phyloP scores from a whole-genome alignment of 2,797 vertebrate species.

The Lacerta agilis region DNA sequence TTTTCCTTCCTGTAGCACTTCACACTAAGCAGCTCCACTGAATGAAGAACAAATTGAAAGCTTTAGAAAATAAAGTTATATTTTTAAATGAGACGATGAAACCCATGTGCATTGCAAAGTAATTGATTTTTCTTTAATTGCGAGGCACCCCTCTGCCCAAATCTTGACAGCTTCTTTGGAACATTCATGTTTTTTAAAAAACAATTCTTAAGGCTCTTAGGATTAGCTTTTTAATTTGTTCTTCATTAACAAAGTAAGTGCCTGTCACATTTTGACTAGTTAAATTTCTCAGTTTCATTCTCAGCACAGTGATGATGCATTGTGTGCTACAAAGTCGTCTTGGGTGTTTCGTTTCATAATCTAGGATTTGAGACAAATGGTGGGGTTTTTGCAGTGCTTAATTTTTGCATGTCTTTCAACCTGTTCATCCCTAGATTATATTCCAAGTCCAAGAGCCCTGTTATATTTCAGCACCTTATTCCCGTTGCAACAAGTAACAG shows the following conservation, averaged over 20 bases:
- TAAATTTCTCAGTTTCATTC: conserved; percentile 50
- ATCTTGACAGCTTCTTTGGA: conserved; percentile 1
- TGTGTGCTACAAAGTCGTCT: conserved; percentile 12
- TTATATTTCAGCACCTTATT: background rate
- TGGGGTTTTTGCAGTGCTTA: background rate
- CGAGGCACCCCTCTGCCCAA: conserved; percentile 13
- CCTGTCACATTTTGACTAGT: conserved; percentile 33
- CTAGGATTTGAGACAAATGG: background rate
- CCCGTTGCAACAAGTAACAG: background rate
- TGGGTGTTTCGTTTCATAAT: background rate
- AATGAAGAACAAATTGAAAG: conserved; percentile 22
- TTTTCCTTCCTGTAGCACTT: conserved; percentile 20
- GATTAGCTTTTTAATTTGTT: conserved; percentile 58
- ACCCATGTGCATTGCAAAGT: background rate
- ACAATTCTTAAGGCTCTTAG: conserved; percentile 46
- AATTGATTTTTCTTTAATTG: conserved; percentile 57
- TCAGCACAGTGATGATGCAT: conserved; percentile 13
- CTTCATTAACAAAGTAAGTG: conserved; percentile 58
- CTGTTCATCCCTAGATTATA: background rate
- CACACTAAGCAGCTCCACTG: conserved; percentile 1
- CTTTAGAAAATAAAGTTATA: conserved; percentile 46
- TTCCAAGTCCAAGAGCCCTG: too few species aligned
- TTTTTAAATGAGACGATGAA: conserved; percentile 36
- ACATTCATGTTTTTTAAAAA: conserved; percentile 45
- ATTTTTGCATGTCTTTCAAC: too few species aligned